phyloP scores from a whole-genome alignment of 2,888 invertebrate genomes.

The Clanis bilineata region DNA sequence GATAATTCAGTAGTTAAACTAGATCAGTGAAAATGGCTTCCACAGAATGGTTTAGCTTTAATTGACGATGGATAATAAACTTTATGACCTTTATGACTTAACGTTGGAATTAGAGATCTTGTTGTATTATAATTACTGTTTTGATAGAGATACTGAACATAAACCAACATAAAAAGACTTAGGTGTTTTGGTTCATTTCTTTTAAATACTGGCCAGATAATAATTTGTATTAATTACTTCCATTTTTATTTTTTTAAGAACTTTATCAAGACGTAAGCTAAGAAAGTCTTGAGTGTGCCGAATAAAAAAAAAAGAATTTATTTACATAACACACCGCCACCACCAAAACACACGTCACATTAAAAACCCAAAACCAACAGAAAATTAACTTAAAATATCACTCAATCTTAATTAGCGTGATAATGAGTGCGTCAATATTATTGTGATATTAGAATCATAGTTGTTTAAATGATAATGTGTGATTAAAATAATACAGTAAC shows the following conservation, averaged over 20 bases:
- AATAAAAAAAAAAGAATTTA: too few relatives aligned
- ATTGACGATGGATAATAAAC: neutral
- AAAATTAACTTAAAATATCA: neutral
- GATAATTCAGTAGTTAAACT: neutral
- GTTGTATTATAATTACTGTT: neutral
- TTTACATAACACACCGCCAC: too few relatives aligned
- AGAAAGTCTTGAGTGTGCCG: too few relatives aligned
- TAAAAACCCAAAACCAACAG: conserved; percentile 16
- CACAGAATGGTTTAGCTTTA: neutral
- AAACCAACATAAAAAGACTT: neutral
- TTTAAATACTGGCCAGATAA: neutral
- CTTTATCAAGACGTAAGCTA: neutral
- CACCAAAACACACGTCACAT: conserved; percentile 20
- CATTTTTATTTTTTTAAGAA: neutral
- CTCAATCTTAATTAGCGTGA: neutral
- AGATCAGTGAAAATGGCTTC: neutral
- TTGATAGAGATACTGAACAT: conserved; percentile 17
- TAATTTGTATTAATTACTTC: neutral
- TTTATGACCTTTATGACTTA: neutral
- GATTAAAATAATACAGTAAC: neutral
- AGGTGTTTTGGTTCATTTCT: neutral
- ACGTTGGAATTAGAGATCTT: conserved; percentile 26
- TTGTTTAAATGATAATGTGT: neutral
- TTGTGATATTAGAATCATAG: neutral
- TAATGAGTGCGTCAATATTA: neutral